phyloP scores from a whole-genome alignment of 2,113 vertebrate genomes.

The Microcebus lehilahytsara region DNA sequence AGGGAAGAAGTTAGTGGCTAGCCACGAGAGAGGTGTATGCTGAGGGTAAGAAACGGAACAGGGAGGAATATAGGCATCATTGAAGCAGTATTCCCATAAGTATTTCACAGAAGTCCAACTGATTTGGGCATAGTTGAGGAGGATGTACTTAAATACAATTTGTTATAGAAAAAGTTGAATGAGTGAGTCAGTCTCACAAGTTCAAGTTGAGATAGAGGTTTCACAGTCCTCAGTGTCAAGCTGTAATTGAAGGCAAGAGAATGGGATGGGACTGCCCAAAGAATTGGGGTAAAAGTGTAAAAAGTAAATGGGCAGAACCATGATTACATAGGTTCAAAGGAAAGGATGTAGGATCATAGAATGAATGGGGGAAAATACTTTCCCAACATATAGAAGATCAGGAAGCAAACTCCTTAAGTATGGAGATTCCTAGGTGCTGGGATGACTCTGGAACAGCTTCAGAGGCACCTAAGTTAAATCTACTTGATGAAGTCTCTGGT shows the following conservation, averaged over 20 bases:
- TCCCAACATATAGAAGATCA: too few relatives aligned
- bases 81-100: rapidly evolving
- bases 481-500: background rate
- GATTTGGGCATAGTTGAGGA: background rate
- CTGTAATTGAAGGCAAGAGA: background rate
- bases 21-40: background rate
- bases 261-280: background rate
- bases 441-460: background rate
- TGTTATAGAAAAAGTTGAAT: background rate
- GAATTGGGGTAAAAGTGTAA: background rate
- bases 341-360: background rate
- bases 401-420: background rate
- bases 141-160: background rate
- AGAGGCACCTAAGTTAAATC: background rate
- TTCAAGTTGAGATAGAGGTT: background rate
- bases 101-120: background rate
- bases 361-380: background rate
- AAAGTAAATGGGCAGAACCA: background rate
- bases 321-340: too few relatives aligned
- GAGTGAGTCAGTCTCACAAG: background rate
- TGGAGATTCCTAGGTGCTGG: background rate
- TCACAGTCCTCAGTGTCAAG: background rate
- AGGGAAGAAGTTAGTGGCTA: background rate
- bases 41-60: background rate
- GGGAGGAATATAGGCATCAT: rapidly evolving